Evolutionary conservation across 2,888 invertebrate species (phyloP).

Genomic region (Acleris sparsana): DNA sequence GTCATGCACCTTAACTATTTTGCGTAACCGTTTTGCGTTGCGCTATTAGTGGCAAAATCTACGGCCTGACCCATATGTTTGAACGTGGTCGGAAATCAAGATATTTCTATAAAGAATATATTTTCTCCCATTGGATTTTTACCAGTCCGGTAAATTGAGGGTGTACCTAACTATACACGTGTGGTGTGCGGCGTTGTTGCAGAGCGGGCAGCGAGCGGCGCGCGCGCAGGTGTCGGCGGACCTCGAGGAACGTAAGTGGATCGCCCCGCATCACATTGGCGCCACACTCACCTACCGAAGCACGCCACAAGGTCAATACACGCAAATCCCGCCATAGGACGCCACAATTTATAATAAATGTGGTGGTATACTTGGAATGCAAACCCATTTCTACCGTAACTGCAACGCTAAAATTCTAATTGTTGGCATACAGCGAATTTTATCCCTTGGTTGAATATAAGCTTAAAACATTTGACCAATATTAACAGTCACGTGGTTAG

Average conservation of each 20-base stretch:
- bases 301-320: conserved; percentile 88
- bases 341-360: conserved; percentile 21
- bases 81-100: too few species aligned
- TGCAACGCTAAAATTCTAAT: neutral
- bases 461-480: conserved; percentile 26
- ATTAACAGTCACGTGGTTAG: conserved; percentile 23
- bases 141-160: too few species aligned
- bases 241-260: conserved; percentile 90
- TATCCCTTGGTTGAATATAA: neutral
- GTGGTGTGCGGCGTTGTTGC: conserved; percentile 40
- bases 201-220: conserved; percentile 85
- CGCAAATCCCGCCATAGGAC: conserved; percentile 56
- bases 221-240: conserved; percentile 87
- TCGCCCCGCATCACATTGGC: conserved; percentile 89
- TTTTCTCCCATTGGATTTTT: neutral
- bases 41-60: too few species aligned
- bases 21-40: too few species aligned
- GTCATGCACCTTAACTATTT: too few species aligned
- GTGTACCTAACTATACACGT: neutral
- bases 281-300: conserved; percentile 91
- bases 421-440: neutral
- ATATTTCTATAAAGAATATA: too few species aligned
- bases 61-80: too few species aligned
- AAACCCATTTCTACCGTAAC: conserved; percentile 3
- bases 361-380: conserved; percentile 18